A percentile compares a stretch with the other conserved stretches of the same genome.
Evolutionary conservation across 2,113 vertebrate genomes (phyloP).

Genomic region (Oplegnathus fasciatus): DNA sequence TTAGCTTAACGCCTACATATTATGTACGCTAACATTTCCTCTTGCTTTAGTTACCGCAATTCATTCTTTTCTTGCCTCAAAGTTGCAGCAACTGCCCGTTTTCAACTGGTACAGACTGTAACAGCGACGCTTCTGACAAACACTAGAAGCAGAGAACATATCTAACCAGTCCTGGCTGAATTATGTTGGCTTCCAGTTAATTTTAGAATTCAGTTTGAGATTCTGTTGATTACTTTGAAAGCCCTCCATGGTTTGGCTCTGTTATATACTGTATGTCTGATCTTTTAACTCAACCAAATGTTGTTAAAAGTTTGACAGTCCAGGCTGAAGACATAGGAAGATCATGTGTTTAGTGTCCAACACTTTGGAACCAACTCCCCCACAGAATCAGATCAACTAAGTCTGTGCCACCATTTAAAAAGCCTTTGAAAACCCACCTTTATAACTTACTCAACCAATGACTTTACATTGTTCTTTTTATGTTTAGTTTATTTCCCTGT

Average conservation of each 20-base stretch:
- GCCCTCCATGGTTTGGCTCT: not conserved
- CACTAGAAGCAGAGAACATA: not conserved
- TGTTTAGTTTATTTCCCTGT: not conserved
- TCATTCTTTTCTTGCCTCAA: not conserved
- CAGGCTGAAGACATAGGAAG: not conserved
- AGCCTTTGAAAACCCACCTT: not conserved
- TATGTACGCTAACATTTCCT: not conserved
- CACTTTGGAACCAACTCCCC: no score
- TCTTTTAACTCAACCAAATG: not conserved
- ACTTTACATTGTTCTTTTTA: not conserved
- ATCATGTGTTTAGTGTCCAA: not conserved
- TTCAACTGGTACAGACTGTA: not conserved
- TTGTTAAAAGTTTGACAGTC: not conserved
- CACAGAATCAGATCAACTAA: no score
- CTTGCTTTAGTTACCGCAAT: not conserved
- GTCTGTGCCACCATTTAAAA: not conserved
- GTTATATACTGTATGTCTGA: not conserved
- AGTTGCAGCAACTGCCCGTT: not conserved
- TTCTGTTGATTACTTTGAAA: not conserved
- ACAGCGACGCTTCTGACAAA: not conserved
- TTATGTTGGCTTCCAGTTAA: not conserved
- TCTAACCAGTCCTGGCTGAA: not conserved
- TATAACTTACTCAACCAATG: not conserved
- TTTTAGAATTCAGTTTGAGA: not conserved
- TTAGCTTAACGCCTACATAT: not conserved